These are phyloP conservation scores for Ceyx cyanopectus DNA, from an alignment of 2,113 vertebrate species.

Conservation along the genomic window DNA sequence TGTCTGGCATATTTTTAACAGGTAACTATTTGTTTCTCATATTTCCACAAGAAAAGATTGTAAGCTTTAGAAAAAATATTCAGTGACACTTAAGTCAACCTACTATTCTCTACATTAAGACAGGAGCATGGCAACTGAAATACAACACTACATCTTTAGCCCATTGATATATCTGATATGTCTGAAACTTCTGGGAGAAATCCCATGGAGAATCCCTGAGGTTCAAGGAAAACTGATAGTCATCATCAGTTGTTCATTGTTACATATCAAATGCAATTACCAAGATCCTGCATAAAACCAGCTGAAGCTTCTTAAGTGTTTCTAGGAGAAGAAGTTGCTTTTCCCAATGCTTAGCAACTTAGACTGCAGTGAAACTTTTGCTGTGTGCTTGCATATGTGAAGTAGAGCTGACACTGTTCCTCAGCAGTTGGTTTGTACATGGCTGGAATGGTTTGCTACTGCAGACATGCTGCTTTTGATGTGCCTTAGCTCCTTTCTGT, in stretches of 20 bases:
- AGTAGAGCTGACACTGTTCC: background rate
- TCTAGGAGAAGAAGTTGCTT: background rate
- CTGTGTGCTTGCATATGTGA: background rate
- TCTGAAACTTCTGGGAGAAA: background rate
- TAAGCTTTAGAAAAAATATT: background rate
- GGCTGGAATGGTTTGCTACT: background rate
- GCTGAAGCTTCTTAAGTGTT: background rate
- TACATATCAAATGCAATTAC: background rate
- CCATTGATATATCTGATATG: background rate
- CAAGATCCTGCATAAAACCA: background rate
- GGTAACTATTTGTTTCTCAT: background rate
- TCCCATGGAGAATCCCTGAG: background rate
- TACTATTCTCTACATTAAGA: background rate
- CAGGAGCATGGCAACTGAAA: background rate
- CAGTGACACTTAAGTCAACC: accelerated
- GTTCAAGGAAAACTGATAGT: background rate
- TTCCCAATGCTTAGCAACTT: background rate
- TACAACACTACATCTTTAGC: background rate
- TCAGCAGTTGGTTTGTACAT: background rate
- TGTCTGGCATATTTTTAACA: background rate
- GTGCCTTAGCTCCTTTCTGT: background rate
- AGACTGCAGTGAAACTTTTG: background rate
- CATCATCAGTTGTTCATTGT: background rate
- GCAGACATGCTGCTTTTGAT: background rate
- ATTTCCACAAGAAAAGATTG: background rate